Evolutionary conservation across 1,140 invertebrate species (phyloP).

Genomic region (Diorhabda sublineata): DNA sequence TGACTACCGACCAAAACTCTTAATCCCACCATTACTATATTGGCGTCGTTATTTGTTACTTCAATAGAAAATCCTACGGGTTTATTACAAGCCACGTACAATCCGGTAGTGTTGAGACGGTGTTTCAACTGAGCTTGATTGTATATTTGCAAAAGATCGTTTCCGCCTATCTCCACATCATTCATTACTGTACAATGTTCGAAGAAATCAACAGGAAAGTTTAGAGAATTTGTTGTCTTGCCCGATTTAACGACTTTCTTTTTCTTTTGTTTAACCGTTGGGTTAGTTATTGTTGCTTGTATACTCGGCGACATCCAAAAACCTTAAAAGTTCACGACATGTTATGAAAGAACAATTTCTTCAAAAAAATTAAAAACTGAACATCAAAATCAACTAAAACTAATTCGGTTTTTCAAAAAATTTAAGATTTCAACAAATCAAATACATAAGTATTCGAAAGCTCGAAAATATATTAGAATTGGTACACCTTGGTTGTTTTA

Average conservation of each 20-base stretch:
- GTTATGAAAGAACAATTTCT: no score
- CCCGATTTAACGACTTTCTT: constrained; percentile 56
- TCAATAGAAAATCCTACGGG: constrained; percentile 85
- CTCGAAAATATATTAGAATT: no score
- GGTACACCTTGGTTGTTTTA: no score
- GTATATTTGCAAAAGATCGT: constrained; percentile 92
- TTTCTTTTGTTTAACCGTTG: constrained; percentile 53
- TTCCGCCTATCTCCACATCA: constrained; percentile 93
- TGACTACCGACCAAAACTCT: constrained; percentile 83
- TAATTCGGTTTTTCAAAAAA: no score
- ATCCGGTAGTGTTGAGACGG: constrained; percentile 81
- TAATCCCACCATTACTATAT: constrained; percentile 71
- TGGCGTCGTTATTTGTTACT: constrained; percentile 81
- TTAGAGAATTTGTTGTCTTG: constrained; percentile 53
- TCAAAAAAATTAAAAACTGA: no score
- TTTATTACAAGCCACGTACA: constrained; percentile 88
- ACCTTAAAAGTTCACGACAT: constrained; percentile 21
- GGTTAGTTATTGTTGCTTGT: constrained; percentile 54
- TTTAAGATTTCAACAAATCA: no score
- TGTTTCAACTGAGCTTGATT: constrained; percentile 93
- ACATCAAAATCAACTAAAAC: no score
- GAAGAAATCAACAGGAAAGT: constrained; percentile 94
- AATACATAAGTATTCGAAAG: no score
- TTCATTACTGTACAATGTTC: constrained; percentile 88
- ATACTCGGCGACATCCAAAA: constrained; percentile 80